A percentile compares a stretch with the other conserved stretches of the same genome.
Evolutionary conservation across 2,888 invertebrate genomes (phyloP).

Genomic region (Notodonta dromedarius): DNA sequence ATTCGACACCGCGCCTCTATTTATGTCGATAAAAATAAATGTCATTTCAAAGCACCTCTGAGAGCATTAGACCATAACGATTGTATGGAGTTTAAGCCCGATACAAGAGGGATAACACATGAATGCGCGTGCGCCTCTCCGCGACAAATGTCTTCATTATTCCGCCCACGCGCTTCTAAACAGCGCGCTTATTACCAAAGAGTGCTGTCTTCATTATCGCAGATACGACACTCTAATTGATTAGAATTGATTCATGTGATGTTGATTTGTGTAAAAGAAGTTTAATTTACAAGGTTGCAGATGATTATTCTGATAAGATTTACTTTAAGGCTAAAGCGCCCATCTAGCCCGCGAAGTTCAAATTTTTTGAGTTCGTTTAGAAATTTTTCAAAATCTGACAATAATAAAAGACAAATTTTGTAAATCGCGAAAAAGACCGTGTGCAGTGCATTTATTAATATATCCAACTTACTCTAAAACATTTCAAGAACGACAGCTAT

Average conservation of each 20-base stretch:
- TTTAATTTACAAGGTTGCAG: background rate
- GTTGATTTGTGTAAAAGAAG: background rate
- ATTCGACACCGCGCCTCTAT: background rate
- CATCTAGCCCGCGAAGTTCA: too few species aligned
- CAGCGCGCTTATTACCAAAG: constrained; percentile 40
- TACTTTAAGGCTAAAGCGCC: too few species aligned
- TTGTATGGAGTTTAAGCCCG: constrained; percentile 3
- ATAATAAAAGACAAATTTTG: too few species aligned
- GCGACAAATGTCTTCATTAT: constrained; percentile 76
- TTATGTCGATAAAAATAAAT: constrained; percentile 6
- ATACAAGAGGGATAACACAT: constrained; percentile 47
- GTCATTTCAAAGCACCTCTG: background rate
- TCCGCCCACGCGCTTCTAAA: constrained; percentile 61
- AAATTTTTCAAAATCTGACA: too few species aligned
- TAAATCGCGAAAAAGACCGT: too few species aligned
- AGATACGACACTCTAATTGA: constrained; percentile 41
- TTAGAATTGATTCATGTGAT: constrained; percentile 30
- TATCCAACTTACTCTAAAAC: too few species aligned
- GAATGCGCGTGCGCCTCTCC: constrained; percentile 33
- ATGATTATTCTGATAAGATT: background rate
- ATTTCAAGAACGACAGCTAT: too few species aligned
- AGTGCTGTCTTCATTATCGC: constrained; percentile 31
- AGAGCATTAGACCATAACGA: constrained; percentile 4
- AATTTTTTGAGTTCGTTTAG: too few species aligned
- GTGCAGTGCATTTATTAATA: too few species aligned